Evolutionary conservation across 2,797 vertebrate genomes (phyloP), one percentile per base, ranked within the genome.

Genomic region (Rhinogobio ventralis): DNA sequence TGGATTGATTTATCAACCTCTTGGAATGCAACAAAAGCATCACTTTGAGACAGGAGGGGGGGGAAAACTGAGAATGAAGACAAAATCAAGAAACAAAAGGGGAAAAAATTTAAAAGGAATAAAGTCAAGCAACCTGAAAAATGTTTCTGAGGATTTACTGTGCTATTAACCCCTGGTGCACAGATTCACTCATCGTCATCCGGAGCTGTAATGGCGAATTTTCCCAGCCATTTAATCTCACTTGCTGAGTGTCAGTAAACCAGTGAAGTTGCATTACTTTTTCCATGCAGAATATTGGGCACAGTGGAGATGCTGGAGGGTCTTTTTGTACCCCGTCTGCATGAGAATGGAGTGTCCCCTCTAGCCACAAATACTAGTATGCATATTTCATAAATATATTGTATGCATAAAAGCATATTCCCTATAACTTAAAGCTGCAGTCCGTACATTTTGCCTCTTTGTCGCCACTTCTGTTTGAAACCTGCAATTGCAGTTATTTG

Each of bases 1-100:
- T 99, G 98, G 98, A 99, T 99, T 99, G 98, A 99, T 99, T 99
- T 99, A 99, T 99, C 98, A 99, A 98, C 96, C 97, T 92, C 96
- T 96, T 94, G 90, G 93, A 97, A 97, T 96, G 98, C 97, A 97
- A 99, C 97, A 98, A 98, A 99, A 97, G 96, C 97, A 96, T 92
- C 95, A 93, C 95, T 95, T 96, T 96, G 89, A 86, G 95, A 95
- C 94, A 95, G 93, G 93, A 49, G 51, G 71, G 45, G n/a, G 73
- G 60, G 51, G 46, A 57, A 68, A 87, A 88, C 55, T 64, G 81
- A 74, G 66, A 81, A 23, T 87, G 85, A 85, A 86, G 90, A 87
- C 88, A 53, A 88, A 90, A 90, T 91, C 89, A 28, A 45, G 68
- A 83, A 85, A 80, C 78, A 82, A 86, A 80, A 81, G 86, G 76